These are phyloP conservation scores for Erebia palarica DNA, from an alignment of 2,888 invertebrate species.

Conservation along the genomic window DNA sequence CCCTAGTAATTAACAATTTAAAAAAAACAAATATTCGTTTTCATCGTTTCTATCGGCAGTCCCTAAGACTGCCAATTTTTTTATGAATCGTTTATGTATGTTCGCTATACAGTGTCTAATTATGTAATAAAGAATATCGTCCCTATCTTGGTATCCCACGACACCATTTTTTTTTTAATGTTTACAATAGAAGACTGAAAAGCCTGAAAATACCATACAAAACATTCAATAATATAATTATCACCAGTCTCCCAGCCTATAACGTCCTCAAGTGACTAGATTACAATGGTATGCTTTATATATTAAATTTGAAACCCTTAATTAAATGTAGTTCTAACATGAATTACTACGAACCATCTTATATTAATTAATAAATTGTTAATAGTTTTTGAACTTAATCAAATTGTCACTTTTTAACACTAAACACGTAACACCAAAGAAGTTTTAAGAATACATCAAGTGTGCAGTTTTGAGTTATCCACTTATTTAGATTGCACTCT, in stretches of 20 bases:
- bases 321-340: not conserved
- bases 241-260: constrained; percentile 1
- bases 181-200: not conserved
- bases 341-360: not conserved
- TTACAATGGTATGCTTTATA: not conserved
- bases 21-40: too few species aligned
- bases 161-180: too few species aligned
- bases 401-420: constrained; percentile 7
- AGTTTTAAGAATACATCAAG: not conserved
- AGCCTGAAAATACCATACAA: not conserved
- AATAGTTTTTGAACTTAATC: not conserved
- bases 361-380: not conserved
- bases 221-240: not conserved
- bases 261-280: constrained; percentile 3
- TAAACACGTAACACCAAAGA: constrained; percentile 6
- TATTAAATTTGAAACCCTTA: not conserved
- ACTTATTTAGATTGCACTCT: constrained; percentile 11
- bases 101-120: too few species aligned
- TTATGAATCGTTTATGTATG: too few species aligned
- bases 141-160: too few species aligned
- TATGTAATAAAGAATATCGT: too few species aligned
- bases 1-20: too few species aligned
- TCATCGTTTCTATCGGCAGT: too few species aligned
- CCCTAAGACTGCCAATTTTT: too few species aligned
- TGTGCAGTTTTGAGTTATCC: not conserved